Percentiles rank a stretch among this genome's conserved stretches.
Evolutionary conservation across 2,888 invertebrate species (phyloP).

Genomic region (Tricholauxania praeusta): DNA sequence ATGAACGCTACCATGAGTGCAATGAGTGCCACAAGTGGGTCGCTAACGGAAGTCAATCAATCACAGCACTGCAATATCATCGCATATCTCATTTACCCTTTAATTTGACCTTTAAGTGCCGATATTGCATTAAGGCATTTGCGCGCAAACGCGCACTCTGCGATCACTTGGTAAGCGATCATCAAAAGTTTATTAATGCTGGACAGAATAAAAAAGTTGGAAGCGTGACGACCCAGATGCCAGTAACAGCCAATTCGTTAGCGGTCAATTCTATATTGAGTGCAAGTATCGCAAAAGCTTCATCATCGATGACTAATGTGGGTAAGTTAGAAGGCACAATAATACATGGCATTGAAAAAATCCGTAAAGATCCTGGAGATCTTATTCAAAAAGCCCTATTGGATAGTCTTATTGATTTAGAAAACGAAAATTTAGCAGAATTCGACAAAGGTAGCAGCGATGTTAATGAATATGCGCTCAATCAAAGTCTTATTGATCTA

Average conservation of each 20-base stretch:
- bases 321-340: constrained; percentile 4
- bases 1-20: constrained; percentile 59
- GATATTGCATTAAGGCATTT: constrained; percentile 55
- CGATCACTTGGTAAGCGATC: constrained; percentile 42
- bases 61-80: constrained; percentile 60
- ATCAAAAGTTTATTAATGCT: not conserved
- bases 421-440: constrained; percentile 45
- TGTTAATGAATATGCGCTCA: constrained; percentile 54
- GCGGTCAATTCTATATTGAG: too few relatives aligned
- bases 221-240: not conserved
- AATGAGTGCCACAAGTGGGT: constrained; percentile 59
- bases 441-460: constrained; percentile 14
- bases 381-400: constrained; percentile 53
- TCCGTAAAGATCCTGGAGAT: constrained; percentile 37
- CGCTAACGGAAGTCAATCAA: constrained; percentile 57
- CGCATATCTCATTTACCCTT: constrained; percentile 59
- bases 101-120: constrained; percentile 58
- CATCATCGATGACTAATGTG: not conserved
- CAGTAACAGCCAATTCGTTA: too few relatives aligned
- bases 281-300: not conserved
- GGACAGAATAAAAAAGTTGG: not conserved
- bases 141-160: constrained; percentile 56
- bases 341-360: not conserved
- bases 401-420: constrained; percentile 56
- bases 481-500: constrained; percentile 57